Base-by-base conservation (phyloP, 2,113 vertebrate species). In the Corythaixoides concolor region DNA sequence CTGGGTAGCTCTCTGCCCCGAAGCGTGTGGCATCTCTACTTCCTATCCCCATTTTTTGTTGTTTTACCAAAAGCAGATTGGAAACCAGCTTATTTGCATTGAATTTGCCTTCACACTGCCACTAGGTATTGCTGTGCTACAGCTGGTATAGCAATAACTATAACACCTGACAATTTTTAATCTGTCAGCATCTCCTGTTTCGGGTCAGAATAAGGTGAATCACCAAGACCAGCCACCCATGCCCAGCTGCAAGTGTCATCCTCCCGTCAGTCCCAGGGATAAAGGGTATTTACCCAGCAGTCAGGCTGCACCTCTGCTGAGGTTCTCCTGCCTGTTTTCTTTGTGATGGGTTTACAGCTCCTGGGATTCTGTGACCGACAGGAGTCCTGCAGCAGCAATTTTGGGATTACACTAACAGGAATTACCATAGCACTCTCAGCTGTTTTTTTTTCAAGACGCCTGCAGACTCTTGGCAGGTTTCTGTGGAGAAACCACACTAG, bases 301-400 rank as follows among this genome's bases (percentile, higher is more conserved):
- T 6, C 56, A 69, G 60, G 55, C 33, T 66, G 30, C 33, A 49
- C 8, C 52, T 67, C 76, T 59, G 37, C 58, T 39, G 24, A 68
- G 12, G 13, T 49, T 43, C n/a, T 93, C 43, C 41, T n/a, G 12
- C 12, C n/a, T 28, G 4, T 27, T 37, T 41, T 87, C 32, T 28
- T 58, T 49, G 19, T 0, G 0, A 17, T 6, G 15, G 28, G 2
- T 52, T 63, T 80, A 49, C 41, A 87, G 53, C 12, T 76, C n/a
- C 28, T 5, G n/a, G 78, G 37, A 45, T 68, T 53, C 74, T 3
- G 0, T 30, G 19, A 59, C n/a, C 2, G 3, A 39, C 35, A 53
- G 62, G 33, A 80, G 17, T 16, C 58, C 21, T 45, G 13, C 15
- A 72, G 58, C 7, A 39, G 32, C 63, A 50, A 33, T 59, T 77